These are phyloP conservation scores for Poecilia gillii DNA, from an alignment of 2,797 vertebrate genomes.

Conservation along the genomic window DNA sequence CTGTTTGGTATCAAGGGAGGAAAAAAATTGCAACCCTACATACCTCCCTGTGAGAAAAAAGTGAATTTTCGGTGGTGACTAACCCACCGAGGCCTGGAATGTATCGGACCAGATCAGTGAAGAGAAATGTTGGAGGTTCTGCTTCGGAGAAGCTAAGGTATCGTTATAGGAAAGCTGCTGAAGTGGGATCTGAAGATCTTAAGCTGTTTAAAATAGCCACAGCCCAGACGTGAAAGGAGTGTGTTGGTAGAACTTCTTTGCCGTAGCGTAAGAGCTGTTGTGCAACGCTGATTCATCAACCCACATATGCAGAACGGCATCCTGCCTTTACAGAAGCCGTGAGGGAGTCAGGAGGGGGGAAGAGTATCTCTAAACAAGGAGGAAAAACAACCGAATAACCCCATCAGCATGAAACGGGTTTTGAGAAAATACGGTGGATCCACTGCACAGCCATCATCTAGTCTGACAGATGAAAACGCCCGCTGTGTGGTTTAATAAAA, in stretches of 20 bases:
- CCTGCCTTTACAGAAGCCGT: conserved; percentile 40
- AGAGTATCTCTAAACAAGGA: conserved; percentile 41
- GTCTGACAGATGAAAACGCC: conserved; percentile 2
- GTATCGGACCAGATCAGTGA: conserved; percentile 23
- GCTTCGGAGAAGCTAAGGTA: conserved; percentile 19
- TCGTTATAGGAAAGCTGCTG: conserved; percentile 16
- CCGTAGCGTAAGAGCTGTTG: conserved; percentile 61
- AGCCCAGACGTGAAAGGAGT: conserved; percentile 52
- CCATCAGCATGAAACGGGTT: conserved; percentile 13
- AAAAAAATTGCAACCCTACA: too few species aligned
- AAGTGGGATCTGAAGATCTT: conserved; percentile 36
- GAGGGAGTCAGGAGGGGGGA: conserved; percentile 27
- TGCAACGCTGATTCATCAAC: conserved; percentile 67
- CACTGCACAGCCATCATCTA: not conserved
- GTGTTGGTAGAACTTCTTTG: conserved; percentile 42
- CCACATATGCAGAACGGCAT: conserved; percentile 44
- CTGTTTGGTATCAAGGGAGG: too few species aligned
- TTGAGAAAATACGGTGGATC: conserved; percentile 18
- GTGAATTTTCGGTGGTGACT: conserved; percentile 12
- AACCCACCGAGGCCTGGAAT: not conserved
- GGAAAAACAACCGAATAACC: conserved; percentile 14
- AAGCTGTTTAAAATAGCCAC: conserved; percentile 47
- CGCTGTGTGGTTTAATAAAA: conserved; percentile 3
- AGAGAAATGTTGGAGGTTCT: not conserved
- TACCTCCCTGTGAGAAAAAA: not conserved